A percentile compares a stretch with the other conserved stretches of the same genome.
These are phyloP conservation scores for Liopterus haemorrhoidalis DNA, from an alignment of 2,888 invertebrate genomes.

Conservation along the genomic window DNA sequence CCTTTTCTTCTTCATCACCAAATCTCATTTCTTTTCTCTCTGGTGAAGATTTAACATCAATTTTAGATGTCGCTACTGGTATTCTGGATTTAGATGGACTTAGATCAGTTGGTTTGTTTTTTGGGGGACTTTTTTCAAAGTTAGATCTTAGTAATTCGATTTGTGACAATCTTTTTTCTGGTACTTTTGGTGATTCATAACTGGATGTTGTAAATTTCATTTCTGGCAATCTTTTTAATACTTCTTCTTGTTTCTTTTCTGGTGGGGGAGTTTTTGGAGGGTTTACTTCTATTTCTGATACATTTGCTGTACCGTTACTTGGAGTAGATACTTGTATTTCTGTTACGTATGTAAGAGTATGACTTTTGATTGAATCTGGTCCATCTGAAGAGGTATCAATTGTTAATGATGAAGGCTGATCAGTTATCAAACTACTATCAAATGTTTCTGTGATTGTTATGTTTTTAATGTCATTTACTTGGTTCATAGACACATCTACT, in stretches of 20 bases:
- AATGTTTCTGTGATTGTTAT: conserved; percentile 41
- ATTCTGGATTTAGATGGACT: conserved; percentile 49
- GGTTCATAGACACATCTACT: conserved; percentile 46
- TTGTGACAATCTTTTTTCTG: conserved; percentile 55
- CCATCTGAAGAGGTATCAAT: conserved; percentile 34
- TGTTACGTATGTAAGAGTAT: conserved; percentile 58
- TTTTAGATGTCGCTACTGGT: conserved; percentile 41
- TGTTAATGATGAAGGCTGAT: conserved; percentile 37
- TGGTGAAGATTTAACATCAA: conserved; percentile 44
- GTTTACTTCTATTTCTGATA: conserved; percentile 38
- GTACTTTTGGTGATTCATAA: conserved; percentile 55
- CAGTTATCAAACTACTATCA: conserved; percentile 21
- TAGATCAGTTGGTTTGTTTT: conserved; percentile 31
- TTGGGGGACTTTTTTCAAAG: conserved; percentile 42
- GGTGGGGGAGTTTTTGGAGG: conserved; percentile 15
- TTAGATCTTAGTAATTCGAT: conserved; percentile 48
- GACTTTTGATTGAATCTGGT: conserved; percentile 37
- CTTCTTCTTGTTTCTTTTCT: conserved; percentile 37
- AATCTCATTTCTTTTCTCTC: conserved; percentile 35
- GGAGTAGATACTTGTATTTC: conserved; percentile 66
- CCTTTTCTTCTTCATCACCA: conserved; percentile 39
- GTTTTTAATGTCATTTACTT: conserved; percentile 45
- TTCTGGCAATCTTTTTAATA: conserved; percentile 47
- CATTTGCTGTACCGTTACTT: conserved; percentile 35
- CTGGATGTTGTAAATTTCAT: conserved; percentile 60